Evolutionary conservation across 2,888 invertebrate genomes (phyloP).

Genomic region (Tipula lateralis): DNA sequence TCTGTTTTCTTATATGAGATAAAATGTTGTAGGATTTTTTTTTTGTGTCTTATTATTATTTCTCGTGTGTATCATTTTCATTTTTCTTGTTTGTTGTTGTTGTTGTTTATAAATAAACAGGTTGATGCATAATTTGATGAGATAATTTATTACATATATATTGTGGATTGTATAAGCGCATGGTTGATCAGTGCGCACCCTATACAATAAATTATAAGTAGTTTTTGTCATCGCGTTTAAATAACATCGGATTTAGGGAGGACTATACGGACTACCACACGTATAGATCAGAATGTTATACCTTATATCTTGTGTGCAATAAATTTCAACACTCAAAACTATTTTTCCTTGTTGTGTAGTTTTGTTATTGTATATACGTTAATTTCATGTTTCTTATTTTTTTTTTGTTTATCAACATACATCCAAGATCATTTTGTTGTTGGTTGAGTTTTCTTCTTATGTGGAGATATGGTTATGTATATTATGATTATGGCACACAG

Average conservation of each 20-base stretch:
- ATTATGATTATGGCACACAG: constrained; percentile 27
- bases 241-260: constrained; percentile 15
- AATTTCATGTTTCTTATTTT: constrained; percentile 19
- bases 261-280: constrained; percentile 27
- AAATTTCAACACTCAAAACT: constrained; percentile 28
- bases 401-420: constrained; percentile 11
- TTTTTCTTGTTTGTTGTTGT: no score
- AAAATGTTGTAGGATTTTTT: constrained; percentile 24
- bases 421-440: neutral
- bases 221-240: neutral
- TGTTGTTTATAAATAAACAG: neutral
- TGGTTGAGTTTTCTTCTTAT: neutral
- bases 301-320: neutral
- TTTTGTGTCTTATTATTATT: neutral
- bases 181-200: neutral
- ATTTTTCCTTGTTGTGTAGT: constrained; percentile 25
- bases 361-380: constrained; percentile 2
- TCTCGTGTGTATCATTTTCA: constrained; percentile 26
- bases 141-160: neutral
- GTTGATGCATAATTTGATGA: neutral
- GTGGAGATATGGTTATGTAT: neutral
- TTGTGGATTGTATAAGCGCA: neutral
- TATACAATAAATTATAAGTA: neutral
- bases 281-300: neutral
- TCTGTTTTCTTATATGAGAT: neutral